These are phyloP conservation scores for Progne subis DNA, from an alignment of 2,113 vertebrate genomes.

Conservation along the genomic window DNA sequence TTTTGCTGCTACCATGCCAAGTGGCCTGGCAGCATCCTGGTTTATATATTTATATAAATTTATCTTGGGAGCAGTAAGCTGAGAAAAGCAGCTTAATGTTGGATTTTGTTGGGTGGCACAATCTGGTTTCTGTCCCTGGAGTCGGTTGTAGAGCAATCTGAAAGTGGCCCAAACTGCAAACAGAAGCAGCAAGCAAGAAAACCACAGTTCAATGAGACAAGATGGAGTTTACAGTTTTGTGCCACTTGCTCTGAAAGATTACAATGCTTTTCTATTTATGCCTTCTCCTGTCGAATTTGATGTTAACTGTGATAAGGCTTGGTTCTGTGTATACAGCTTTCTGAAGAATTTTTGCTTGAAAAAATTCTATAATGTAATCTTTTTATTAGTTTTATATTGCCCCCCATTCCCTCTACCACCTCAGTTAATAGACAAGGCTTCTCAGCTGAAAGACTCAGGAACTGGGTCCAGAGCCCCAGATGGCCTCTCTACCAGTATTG, in stretches of 20 bases:
- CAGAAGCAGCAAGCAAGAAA: neutral
- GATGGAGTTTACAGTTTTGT: neutral
- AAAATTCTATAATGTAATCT: neutral
- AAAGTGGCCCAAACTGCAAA: neutral
- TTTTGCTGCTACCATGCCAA: neutral
- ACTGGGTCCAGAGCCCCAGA: neutral
- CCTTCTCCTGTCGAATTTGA: fast-evolving
- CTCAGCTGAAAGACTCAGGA: neutral
- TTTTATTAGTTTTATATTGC: neutral
- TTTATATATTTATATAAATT: neutral
- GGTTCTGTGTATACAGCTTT: neutral
- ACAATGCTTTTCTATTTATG: neutral
- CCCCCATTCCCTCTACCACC: too few relatives aligned
- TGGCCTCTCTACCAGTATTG: neutral
- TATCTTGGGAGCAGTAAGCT: neutral
- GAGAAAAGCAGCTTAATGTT: neutral
- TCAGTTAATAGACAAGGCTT: neutral
- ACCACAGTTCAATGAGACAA: neutral
- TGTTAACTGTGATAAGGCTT: neutral
- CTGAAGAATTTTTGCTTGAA: neutral
- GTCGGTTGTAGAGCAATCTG: neutral
- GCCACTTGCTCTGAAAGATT: neutral
- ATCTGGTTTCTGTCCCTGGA: neutral
- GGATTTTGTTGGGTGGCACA: neutral
- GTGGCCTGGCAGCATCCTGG: neutral